Base-by-base conservation (phyloP, 2,113 vertebrate species). In the Mirounga angustirostris region DNA sequence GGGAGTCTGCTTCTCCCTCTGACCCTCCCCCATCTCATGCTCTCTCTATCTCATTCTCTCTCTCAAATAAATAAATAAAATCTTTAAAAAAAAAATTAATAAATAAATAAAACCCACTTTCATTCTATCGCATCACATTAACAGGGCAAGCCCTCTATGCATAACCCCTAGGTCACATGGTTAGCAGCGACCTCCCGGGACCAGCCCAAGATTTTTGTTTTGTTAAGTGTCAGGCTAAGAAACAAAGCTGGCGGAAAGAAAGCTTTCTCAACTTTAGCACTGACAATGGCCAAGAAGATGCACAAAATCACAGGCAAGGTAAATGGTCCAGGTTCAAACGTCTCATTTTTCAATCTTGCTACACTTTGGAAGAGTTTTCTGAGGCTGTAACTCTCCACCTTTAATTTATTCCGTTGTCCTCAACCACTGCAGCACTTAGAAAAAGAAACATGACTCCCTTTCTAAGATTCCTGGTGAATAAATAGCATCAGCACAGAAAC, bases 271-370 rank as follows among this genome's bases (percentile, higher is more conserved):
- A 33, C 36, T 2, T 81, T 33, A 56, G 91, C 84, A 95, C 30
- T 80, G 87, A 97, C 93, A 96, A 94, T 58, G 96, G 89, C n/a
- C 96, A 96, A 97, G 83, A 93, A 4, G 96, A 97, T 2, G 89
- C 30, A 80, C 36, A 97, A 67, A 71, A 98, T 46, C 5, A 46
- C 56, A 71, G 91, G 67, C 10, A 96, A 97, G 89, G 36, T 52
- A 86, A 52, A 91, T 61, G 93, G 92, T 92, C 69, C 96, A 15
- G 73, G 2, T 95, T 79, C 96, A 98, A 97, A 94, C 40, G 85
- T 81, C 96, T 46, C 12, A 0, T 67, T 90, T 95, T 98, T 95
- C 78, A 97, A 94, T 94, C 52, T 12, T 33, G 30, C 22, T 63
- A 21, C 33, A 36, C 30, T 91, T 19, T 87, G 86, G 91, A 82